Percentiles rank a stretch among this genome's conserved stretches.
phyloP scores from a whole-genome alignment of 1,140 invertebrate species.

The Drosophila miranda region DNA sequence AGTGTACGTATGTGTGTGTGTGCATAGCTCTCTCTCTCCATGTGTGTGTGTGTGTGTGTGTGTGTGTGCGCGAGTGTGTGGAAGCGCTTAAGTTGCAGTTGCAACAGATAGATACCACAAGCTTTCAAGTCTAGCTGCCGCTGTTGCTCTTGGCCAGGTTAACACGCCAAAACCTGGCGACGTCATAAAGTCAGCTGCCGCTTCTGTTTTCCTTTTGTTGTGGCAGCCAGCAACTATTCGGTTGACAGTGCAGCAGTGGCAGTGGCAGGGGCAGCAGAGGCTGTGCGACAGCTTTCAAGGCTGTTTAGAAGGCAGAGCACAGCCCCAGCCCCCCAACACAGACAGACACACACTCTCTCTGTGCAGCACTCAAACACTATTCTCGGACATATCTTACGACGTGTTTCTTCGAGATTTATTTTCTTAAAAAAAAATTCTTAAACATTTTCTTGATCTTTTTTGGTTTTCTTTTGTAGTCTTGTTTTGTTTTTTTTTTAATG shows the following conservation, averaged over 20 bases:
- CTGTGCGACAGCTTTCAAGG: constrained; percentile 73
- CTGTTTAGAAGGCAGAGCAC: constrained; percentile 64
- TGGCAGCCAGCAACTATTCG: constrained; percentile 55
- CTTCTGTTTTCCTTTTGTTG: constrained; percentile 66
- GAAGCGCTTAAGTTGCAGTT: constrained; percentile 52
- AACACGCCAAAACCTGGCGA: constrained; percentile 73
- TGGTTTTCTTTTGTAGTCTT: constrained; percentile 14
- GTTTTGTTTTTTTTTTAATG: constrained; percentile 24
- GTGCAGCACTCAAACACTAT: background rate
- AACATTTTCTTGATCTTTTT: constrained; percentile 27
- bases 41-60: constrained; percentile 16
- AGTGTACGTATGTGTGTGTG: constrained; percentile 28
- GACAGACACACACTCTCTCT: constrained; percentile 10
- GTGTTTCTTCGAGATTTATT: too few species aligned
- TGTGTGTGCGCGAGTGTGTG: constrained; percentile 22
- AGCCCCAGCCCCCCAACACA: constrained; percentile 25
- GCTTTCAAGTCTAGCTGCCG: constrained; percentile 68
- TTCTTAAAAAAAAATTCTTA: too few species aligned
- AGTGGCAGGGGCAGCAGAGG: constrained; percentile 20
- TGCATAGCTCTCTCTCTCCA: constrained; percentile 12
- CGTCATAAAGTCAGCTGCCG: constrained; percentile 79
- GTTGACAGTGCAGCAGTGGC: constrained; percentile 60
- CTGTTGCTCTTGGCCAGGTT: constrained; percentile 70
- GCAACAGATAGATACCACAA: constrained; percentile 70
- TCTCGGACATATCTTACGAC: too few species aligned